Conservation (phyloP, 2,888 invertebrate species). For the Lottia gigantea region DNA sequence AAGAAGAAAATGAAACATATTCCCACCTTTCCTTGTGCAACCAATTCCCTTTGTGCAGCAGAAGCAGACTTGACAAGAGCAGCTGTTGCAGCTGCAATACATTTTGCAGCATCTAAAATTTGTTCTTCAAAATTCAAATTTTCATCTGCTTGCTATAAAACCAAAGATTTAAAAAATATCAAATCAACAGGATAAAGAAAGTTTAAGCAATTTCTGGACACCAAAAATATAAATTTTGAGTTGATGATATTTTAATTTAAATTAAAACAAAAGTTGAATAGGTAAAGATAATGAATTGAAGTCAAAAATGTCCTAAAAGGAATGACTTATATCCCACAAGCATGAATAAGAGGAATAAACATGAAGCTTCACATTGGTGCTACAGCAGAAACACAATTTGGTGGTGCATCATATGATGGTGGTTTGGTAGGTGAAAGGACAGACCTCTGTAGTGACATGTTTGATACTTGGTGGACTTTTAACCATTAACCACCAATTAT, state of each 20-base stretch:
- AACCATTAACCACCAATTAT: slow-evolving; percentile 95
- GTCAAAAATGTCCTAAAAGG: too few species aligned
- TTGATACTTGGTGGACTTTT: slow-evolving; percentile 95
- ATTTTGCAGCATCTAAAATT: slow-evolving; percentile 97
- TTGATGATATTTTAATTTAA: too few species aligned
- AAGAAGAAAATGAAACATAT: slow-evolving; percentile 7
- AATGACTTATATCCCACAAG: too few species aligned
- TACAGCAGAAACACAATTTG: neutral
- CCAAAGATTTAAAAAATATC: too few species aligned
- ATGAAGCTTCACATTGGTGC: slow-evolving; percentile 7
- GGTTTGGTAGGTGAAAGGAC: slow-evolving; percentile 17
- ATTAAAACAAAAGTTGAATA: too few species aligned
- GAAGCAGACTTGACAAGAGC: slow-evolving; percentile 96
- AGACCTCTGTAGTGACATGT: slow-evolving; percentile 80
- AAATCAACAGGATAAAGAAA: too few species aligned
- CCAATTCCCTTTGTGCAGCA: slow-evolving; percentile 95
- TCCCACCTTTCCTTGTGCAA: slow-evolving; percentile 84
- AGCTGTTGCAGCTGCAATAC: slow-evolving; percentile 96
- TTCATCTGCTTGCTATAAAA: slow-evolving; percentile 84
- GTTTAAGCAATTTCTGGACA: too few species aligned
- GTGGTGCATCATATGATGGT: slow-evolving; percentile 1
- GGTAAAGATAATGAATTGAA: too few species aligned
- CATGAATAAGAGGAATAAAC: neutral
- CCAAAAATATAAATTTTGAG: too few species aligned
- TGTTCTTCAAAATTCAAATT: slow-evolving; percentile 98